These are phyloP conservation scores for Wiebesia pumilae DNA, from an alignment of 1,140 invertebrate species.

Conservation along the genomic window DNA sequence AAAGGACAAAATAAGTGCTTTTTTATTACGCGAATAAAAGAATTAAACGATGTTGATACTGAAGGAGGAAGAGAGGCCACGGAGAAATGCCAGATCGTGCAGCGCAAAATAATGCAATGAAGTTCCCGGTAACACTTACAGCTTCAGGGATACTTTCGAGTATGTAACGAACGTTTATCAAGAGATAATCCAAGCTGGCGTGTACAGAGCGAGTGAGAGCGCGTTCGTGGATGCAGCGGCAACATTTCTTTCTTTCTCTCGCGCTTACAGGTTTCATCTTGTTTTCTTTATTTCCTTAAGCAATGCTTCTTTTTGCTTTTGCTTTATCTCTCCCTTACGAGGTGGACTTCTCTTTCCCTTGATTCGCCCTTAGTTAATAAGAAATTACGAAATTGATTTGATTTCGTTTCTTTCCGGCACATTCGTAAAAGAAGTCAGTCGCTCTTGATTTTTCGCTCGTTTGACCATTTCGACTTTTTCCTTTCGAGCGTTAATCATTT, in stretches of 20 bases:
- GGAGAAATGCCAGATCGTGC: constrained; percentile 48
- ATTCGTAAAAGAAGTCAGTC: constrained; percentile 39
- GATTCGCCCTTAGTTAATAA: constrained; percentile 31
- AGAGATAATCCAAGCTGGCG: constrained; percentile 54
- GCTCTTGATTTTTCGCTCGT: constrained; percentile 45
- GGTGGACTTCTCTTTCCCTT: not conserved
- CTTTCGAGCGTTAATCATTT: not conserved
- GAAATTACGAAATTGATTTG: constrained; percentile 42
- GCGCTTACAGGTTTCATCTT: constrained; percentile 9
- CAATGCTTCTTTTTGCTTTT: constrained; percentile 45
- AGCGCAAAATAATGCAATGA: constrained; percentile 48
- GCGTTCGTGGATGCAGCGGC: constrained; percentile 25
- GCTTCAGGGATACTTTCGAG: constrained; percentile 49
- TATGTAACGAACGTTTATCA: constrained; percentile 55
- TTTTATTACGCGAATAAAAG: not conserved
- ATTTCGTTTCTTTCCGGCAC: constrained; percentile 20
- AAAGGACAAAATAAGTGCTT: not conserved
- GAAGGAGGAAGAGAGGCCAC: not conserved
- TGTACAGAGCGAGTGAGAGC: constrained; percentile 37
- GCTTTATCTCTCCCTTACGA: constrained; percentile 31
- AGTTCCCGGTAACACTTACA: constrained; percentile 52
- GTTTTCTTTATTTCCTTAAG: constrained; percentile 20
- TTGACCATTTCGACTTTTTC: not conserved
- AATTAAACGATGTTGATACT: constrained; percentile 46
- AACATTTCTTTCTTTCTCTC: constrained; percentile 3